Base-by-base conservation (phyloP, 2,888 invertebrate genomes). In the Drosophila siamana region DNA sequence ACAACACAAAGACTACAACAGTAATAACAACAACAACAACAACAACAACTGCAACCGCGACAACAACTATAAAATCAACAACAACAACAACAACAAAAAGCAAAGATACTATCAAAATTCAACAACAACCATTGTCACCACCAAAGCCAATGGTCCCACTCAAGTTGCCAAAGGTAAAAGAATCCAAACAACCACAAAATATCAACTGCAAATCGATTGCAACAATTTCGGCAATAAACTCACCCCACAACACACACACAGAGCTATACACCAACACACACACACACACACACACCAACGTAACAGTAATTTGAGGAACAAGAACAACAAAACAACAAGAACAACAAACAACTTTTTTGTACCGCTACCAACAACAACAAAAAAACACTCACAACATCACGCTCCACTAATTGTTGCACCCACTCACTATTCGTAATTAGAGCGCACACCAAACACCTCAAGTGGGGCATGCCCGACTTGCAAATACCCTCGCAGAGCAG, bases 41-140 rank as follows among this genome's bases (percentile, higher is more conserved):
- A 33, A 47, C 69, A 52, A 40, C 67, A 19, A 38, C 43, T 16
- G 48, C 60, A 30, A 43, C 74, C 51, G 62, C 59, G 54, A 65
- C 59, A 44, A 69, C 75, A 68, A 60, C 72, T 66, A 68, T 78
- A 70, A 68, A 74, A 70, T 67, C 74, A 67, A 81, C 78, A 70
- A 72, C 78, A 70, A 77, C 74, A 71, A 65, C 69, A 67, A 80
- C 78, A 70, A 75, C 30, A 61, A 74, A 72, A 71, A 75, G 76
- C 56, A 78, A 70, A 74, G 77, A 75, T 63, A 80, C 75, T 30
- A 81, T 74, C 60, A 89, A 88, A 87, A 90, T 92, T 76, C 92
- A 92, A 86, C 91, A 90, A 85, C 92, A 92, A 89, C 92, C 92
- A 81, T 85, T 92, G 79, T 92, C 92, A 82, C 92, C 92, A 82